Evolutionary conservation across 2,113 vertebrate species (phyloP).

Genomic region (Himantopus leucocephalus): DNA sequence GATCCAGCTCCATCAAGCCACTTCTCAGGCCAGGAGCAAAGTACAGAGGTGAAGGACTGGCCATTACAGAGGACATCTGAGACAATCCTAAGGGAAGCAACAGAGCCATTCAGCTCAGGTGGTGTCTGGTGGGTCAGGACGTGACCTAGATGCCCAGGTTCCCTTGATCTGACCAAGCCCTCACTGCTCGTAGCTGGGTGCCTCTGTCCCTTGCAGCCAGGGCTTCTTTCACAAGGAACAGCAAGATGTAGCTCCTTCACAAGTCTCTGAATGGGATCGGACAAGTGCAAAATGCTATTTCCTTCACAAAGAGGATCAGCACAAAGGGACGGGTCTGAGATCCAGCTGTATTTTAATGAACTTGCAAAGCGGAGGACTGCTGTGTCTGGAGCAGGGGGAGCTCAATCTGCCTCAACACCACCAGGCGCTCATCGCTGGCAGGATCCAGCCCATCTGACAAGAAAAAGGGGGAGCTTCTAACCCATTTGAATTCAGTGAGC

Average conservation of each 20-base stretch:
- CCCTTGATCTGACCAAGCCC: background rate
- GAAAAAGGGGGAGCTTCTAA: background rate
- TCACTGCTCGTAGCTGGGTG: background rate
- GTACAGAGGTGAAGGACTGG: background rate
- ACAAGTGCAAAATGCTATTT: background rate
- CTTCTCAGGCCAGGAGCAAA: background rate
- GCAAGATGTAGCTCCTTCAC: background rate
- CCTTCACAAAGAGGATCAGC: background rate
- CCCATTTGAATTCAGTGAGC: background rate
- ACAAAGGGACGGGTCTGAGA: background rate
- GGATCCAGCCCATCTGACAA: background rate
- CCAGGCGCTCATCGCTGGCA: rapidly evolving
- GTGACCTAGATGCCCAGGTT: background rate
- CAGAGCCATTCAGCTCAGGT: background rate
- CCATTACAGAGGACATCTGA: background rate
- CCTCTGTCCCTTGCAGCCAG: background rate
- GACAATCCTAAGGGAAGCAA: background rate
- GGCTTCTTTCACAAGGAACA: background rate
- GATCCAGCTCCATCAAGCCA: background rate
- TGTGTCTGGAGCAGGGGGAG: background rate
- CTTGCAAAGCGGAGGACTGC: background rate
- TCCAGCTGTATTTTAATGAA: background rate
- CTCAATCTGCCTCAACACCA: background rate
- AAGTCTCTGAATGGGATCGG: background rate
- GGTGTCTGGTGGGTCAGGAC: background rate